Percentiles rank a stretch among this genome's conserved stretches.
Conservation (phyloP, 2,888 invertebrate genomes). For the Pherbina coryleti region DNA sequence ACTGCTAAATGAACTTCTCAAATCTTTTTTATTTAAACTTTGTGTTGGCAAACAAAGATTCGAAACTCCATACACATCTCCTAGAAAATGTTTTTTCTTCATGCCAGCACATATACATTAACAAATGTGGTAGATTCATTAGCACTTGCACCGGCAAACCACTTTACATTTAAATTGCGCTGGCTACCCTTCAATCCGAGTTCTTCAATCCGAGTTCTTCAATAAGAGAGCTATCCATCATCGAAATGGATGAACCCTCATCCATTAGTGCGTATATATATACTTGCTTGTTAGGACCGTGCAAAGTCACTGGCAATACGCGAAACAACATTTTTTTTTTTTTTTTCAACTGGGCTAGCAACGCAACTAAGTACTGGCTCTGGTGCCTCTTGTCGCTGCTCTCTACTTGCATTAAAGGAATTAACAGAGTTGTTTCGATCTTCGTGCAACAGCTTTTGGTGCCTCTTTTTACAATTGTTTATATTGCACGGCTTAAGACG, state of each 20-base stretch:
- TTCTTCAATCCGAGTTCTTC: conserved; percentile 35
- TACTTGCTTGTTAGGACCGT: conserved; percentile 30
- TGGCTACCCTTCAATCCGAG: not conserved
- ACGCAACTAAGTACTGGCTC: not conserved
- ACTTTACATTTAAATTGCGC: not conserved
- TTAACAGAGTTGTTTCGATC: not conserved
- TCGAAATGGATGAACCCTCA: too few species aligned
- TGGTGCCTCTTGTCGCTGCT: not conserved
- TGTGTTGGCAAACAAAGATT: conserved; percentile 43
- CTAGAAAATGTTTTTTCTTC: not conserved
- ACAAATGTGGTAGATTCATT: not conserved
- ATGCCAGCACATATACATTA: conserved; percentile 18
- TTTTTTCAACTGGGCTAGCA: not conserved
- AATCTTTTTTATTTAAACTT: conserved; percentile 25
- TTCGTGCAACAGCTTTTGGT: conserved; percentile 23
- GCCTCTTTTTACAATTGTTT: conserved; percentile 4
- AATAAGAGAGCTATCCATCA: conserved; percentile 33
- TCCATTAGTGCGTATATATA: too few species aligned
- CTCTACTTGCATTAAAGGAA: not conserved
- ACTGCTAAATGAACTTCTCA: not conserved
- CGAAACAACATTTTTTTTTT: not conserved
- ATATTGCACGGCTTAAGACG: too few species aligned
- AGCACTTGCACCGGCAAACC: not conserved
- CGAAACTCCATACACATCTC: conserved; percentile 35
- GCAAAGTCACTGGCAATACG: conserved; percentile 15